phyloP scores from a whole-genome alignment of 2,888 invertebrate species.

The Sturmia bella region DNA sequence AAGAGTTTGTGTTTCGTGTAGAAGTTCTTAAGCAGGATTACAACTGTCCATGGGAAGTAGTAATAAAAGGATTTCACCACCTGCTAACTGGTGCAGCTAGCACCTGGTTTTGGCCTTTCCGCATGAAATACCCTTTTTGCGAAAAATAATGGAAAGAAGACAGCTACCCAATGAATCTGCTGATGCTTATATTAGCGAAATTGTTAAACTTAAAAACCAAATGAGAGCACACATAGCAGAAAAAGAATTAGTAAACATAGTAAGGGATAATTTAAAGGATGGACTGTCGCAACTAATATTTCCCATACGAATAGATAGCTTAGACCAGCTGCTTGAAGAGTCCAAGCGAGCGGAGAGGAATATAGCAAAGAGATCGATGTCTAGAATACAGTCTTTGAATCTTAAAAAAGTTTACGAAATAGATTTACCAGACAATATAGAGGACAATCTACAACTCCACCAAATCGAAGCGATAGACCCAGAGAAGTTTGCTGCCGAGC shows the following conservation, averaged over 20 bases:
- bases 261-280: constrained; percentile 31
- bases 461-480: not conserved
- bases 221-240: constrained; percentile 5
- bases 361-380: not conserved
- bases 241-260: constrained; percentile 1
- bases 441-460: not conserved
- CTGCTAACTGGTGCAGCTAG: constrained; percentile 7
- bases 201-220: constrained; percentile 19
- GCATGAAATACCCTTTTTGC: no score
- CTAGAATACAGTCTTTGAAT: not conserved
- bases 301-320: not conserved
- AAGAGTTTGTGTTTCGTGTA: constrained; percentile 34
- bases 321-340: not conserved
- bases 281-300: constrained; percentile 14
- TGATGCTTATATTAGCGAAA: constrained; percentile 10
- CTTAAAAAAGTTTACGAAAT: not conserved
- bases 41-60: constrained; percentile 26
- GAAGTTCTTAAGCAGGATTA: constrained; percentile 8
- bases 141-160: constrained; percentile 6
- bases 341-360: constrained; percentile 5
- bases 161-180: constrained; percentile 7
- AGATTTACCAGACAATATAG: not conserved
- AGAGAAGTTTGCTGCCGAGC: not conserved
- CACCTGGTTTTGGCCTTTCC: not conserved
- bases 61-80: constrained; percentile 36